Evolutionary conservation across 2,888 invertebrate genomes (phyloP).

Genomic region (Cerceris rybyensis): DNA sequence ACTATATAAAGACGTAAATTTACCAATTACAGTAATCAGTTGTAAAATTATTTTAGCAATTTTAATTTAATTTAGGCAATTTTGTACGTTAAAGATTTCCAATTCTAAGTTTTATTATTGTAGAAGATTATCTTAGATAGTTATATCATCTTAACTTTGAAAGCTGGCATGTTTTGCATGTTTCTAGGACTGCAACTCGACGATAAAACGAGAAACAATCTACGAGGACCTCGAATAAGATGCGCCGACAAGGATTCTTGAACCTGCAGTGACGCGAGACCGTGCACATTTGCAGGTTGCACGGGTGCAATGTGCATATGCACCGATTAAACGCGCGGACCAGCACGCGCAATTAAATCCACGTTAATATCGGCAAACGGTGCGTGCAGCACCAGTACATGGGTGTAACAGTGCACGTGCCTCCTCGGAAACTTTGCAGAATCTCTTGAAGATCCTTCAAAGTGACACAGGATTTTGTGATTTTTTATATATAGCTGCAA

Average conservation of each 20-base stretch:
- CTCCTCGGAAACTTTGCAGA: not conserved
- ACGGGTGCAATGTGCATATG: slow-evolving; percentile 6
- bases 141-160: too few relatives aligned
- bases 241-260: slow-evolving; percentile 32
- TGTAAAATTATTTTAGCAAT: too few relatives aligned
- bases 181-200: not conserved
- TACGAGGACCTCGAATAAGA: not conserved
- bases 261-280: slow-evolving; percentile 36
- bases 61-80: too few relatives aligned
- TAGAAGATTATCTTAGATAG: too few relatives aligned
- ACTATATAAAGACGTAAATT: too few relatives aligned
- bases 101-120: too few relatives aligned
- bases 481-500: not conserved
- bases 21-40: too few relatives aligned
- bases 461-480: not conserved
- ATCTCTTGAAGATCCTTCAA: not conserved
- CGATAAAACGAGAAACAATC: not conserved
- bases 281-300: slow-evolving; percentile 8
- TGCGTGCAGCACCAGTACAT: slow-evolving; percentile 45
- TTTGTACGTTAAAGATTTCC: too few relatives aligned
- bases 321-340: slow-evolving; percentile 60
- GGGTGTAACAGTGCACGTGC: slow-evolving; percentile 5
- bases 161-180: not conserved
- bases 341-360: slow-evolving; percentile 72
- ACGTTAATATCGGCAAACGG: slow-evolving; percentile 75